Evolutionary conservation across 2,797 vertebrate genomes (phyloP).

Genomic region (Gambusia yucatana): DNA sequence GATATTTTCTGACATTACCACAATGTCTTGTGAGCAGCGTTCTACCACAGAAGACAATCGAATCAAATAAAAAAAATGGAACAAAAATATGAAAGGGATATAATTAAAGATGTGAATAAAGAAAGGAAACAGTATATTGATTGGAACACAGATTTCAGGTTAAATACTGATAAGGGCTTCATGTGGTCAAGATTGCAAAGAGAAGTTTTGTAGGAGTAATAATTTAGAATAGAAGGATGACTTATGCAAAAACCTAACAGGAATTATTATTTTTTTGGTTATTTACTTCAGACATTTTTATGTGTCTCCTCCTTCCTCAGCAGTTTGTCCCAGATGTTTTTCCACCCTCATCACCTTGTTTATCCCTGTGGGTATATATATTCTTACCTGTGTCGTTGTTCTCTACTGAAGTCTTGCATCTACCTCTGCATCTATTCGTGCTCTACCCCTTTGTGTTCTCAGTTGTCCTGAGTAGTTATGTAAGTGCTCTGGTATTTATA

Average conservation of each 20-base stretch:
- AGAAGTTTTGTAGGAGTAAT: background rate
- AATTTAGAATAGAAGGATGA: background rate
- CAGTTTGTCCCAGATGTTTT: background rate
- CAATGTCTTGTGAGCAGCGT: background rate
- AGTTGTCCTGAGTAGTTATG: too few species aligned
- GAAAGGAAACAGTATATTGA: background rate
- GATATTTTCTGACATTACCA: background rate
- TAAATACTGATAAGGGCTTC: background rate
- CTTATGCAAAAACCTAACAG: background rate
- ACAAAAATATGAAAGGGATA: background rate
- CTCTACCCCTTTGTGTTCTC: too few species aligned
- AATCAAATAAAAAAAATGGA: background rate
- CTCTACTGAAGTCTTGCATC: too few species aligned
- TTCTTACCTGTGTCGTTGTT: too few species aligned
- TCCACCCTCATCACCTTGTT: background rate
- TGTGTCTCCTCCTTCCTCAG: background rate
- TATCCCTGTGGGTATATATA: background rate
- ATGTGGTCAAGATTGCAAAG: background rate
- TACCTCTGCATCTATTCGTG: too few species aligned
- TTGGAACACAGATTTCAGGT: background rate
- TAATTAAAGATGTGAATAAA: background rate
- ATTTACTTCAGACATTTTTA: background rate
- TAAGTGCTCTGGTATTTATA: too few species aligned
- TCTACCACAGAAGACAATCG: background rate
- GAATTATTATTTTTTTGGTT: background rate